Evolutionary conservation across 2,888 invertebrate genomes (phyloP).

Genomic region (Atethmia centrago): DNA sequence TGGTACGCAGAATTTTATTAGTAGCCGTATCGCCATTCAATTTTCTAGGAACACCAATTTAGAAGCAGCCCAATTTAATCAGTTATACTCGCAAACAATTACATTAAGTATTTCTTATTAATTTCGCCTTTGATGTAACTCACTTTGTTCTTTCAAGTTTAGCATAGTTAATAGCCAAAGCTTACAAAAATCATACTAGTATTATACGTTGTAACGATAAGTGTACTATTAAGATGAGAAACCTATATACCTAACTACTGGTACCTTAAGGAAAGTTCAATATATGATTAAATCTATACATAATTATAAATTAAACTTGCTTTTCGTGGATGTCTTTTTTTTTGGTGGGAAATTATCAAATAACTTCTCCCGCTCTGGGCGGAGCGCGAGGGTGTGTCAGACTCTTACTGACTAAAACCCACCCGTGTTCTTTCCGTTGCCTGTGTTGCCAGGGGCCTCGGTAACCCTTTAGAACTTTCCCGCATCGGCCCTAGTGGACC

Average conservation of each 20-base stretch:
- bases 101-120: background rate
- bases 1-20: constrained; percentile 18
- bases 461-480: no score
- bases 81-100: constrained; percentile 4
- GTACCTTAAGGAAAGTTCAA: background rate
- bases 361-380: no score
- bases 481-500: no score
- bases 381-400: no score
- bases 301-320: no score
- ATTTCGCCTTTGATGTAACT: background rate
- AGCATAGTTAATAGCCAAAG: background rate
- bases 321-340: no score
- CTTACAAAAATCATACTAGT: background rate
- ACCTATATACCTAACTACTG: background rate
- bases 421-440: no score
- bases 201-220: background rate
- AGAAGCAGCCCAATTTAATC: constrained; percentile 24
- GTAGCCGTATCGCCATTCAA: background rate
- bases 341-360: no score
- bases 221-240: background rate
- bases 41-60: constrained; percentile 17
- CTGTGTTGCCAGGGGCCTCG: no score
- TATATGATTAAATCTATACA: no score
- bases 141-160: background rate
- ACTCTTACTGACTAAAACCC: no score